phyloP scores from a whole-genome alignment of 2,113 vertebrate genomes.

The Opisthocomus hoazin region DNA sequence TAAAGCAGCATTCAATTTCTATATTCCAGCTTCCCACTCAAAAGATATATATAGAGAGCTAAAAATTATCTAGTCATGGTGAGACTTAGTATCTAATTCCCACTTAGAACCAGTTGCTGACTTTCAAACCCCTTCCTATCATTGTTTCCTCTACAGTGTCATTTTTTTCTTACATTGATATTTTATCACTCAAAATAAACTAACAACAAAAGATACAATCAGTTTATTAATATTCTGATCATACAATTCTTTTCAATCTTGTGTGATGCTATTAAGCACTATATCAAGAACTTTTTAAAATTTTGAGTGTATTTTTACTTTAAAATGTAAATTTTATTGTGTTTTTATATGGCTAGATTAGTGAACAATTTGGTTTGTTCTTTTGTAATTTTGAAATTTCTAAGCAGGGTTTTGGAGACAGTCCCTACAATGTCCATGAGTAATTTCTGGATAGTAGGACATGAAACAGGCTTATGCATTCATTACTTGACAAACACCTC shows the following conservation, averaged over 20 bases:
- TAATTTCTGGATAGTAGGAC: neutral
- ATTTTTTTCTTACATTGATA: conserved; percentile 1
- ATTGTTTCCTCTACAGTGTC: conserved; percentile 12
- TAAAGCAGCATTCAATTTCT: conserved; percentile 43
- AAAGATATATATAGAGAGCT: conserved; percentile 65
- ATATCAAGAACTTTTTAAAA: neutral
- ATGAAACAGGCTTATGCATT: neutral
- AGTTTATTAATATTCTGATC: neutral
- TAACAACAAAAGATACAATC: neutral
- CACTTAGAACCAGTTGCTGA: conserved; percentile 46
- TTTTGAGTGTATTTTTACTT: neutral
- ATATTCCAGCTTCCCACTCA: conserved; percentile 64
- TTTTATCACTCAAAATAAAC: neutral
- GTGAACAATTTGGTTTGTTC: neutral
- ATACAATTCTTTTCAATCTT: neutral
- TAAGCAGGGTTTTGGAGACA: neutral
- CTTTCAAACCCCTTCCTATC: conserved; percentile 11
- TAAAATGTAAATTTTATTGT: neutral
- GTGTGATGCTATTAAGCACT: neutral
- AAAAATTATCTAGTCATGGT: conserved; percentile 57
- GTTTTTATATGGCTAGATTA: neutral
- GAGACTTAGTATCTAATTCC: conserved; percentile 52
- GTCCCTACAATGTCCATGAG: neutral
- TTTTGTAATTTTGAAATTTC: neutral
- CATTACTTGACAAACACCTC: neutral